Conservation (phyloP, 2,113 vertebrate species). For the Ctenodactylus gundi region DNA sequence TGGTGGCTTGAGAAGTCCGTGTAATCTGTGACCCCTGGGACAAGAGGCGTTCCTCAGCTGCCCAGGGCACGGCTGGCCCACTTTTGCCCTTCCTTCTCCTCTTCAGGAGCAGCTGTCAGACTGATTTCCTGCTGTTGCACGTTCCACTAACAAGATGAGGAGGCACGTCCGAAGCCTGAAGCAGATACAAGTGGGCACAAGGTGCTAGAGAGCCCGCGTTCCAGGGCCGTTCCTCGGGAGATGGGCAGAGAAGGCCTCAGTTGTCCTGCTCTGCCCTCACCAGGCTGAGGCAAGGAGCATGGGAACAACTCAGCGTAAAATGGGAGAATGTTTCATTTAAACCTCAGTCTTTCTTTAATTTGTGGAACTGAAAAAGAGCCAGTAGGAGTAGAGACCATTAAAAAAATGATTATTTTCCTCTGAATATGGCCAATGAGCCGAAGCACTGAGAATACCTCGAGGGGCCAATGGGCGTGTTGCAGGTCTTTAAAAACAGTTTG, state of each 20-base stretch:
- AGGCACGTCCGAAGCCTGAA: neutral
- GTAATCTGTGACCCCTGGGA: neutral
- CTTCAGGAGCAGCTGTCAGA: neutral
- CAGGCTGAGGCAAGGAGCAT: neutral
- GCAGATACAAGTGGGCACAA: neutral
- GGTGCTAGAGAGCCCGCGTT: neutral
- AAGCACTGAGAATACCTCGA: neutral
- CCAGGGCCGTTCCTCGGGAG: neutral
- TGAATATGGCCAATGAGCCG: neutral
- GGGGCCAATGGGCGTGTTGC: neutral
- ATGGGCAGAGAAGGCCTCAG: neutral
- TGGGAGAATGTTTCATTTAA: neutral
- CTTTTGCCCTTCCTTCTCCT: neutral
- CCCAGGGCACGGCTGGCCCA: neutral
- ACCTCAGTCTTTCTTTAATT: slow-evolving; percentile 11
- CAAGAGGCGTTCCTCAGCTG: neutral
- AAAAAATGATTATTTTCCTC: slow-evolving; percentile 9
- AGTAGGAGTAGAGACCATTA: neutral
- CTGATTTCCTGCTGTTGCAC: neutral
- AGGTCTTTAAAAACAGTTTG: slow-evolving; percentile 33
- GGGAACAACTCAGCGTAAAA: neutral
- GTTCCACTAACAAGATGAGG: neutral
- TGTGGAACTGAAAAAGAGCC: neutral
- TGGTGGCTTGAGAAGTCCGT: neutral
- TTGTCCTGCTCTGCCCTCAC: neutral